Percentiles rank a stretch among this genome's conserved stretches.
Conservation (phyloP, 2,113 vertebrate species). For the Heterochromis multidens region DNA sequence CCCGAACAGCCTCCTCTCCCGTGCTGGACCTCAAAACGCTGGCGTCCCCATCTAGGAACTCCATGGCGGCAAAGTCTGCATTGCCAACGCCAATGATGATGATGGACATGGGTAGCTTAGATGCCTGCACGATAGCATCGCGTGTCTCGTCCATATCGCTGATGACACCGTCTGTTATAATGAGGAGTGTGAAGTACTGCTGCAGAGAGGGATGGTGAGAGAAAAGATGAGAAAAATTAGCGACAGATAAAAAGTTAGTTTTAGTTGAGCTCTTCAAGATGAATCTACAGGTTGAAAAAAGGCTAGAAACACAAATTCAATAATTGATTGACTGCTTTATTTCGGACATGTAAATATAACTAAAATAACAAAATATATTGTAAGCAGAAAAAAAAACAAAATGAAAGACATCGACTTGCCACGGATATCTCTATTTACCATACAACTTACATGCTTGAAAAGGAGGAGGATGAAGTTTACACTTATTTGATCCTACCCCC, state of each 20-base stretch:
- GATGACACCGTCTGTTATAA: slow-evolving; percentile 97
- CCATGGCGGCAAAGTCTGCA: slow-evolving; percentile 95
- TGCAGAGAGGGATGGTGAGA: slow-evolving; percentile 51
- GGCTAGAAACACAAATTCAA: background rate
- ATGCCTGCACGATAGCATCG: slow-evolving; percentile 90
- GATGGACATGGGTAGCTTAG: slow-evolving; percentile 97
- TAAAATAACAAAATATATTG: too few relatives aligned
- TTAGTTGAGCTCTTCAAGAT: background rate
- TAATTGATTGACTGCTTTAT: too few relatives aligned
- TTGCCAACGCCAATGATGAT: slow-evolving; percentile 98
- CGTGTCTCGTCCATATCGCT: slow-evolving; percentile 98
- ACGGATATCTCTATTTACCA: too few relatives aligned
- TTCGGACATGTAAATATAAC: too few relatives aligned
- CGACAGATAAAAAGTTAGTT: background rate
- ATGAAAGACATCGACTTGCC: too few relatives aligned
- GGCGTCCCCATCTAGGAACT: slow-evolving; percentile 94
- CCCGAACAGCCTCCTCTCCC: slow-evolving; percentile 89
- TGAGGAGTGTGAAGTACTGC: slow-evolving; percentile 98
- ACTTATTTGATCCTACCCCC: too few relatives aligned
- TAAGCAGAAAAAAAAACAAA: too few relatives aligned
- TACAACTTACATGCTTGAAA: too few relatives aligned
- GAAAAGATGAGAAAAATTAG: background rate
- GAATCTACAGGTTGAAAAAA: background rate
- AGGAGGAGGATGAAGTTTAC: too few relatives aligned
- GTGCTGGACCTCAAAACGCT: slow-evolving; percentile 86